Evolutionary conservation across 1,140 invertebrate species (phyloP), one percentile per base, ranked within the genome.

Genomic region (Archivesica marissinica): DNA sequence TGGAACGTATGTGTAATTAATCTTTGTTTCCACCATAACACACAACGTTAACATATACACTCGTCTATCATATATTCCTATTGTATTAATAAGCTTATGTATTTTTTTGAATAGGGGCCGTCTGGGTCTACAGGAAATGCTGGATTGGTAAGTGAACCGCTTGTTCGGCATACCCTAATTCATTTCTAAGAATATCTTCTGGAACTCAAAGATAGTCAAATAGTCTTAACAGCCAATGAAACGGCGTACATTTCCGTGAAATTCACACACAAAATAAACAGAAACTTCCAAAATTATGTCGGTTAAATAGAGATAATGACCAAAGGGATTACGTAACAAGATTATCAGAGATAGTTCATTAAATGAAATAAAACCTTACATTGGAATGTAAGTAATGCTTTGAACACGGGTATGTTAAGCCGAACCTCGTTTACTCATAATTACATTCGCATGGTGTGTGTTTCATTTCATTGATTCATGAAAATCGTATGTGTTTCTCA

Each of bases 81-180:
- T n/a, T n/a, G n/a, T n/a, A n/a, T n/a, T n/a, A n/a, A n/a, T n/a
- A n/a, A n/a, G n/a, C n/a, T n/a, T n/a, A n/a, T n/a, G n/a, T 66
- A 9, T 33, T 38, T 66, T 66, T 25, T n/a, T n/a, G 9, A 6
- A 38, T 76, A 92, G 91, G 91, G 91, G 56, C 90, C 89, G 54
- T 86, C 88, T 15, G 91, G 91, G 61, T 75, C 82, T 11, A 68
- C 81, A 23, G 91, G 91, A 41, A 33, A 87, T 17, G 38, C 80
- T 72, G 91, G 91, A 72, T 83, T 91, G 88, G 91, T 92, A 88
- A 90, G 89, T 79, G 6, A 33, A 59, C 41, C 41, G 9, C n/a
- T 47, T 33, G 17, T 70, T 59, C 33, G 11, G 33, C n/a, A 59
- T 64, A 25, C 68, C 25, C 28, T 28, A 47, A 52, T 23, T 3